Base-by-base conservation (phyloP, 1,140 invertebrate species). In the Colletes gigas region DNA sequence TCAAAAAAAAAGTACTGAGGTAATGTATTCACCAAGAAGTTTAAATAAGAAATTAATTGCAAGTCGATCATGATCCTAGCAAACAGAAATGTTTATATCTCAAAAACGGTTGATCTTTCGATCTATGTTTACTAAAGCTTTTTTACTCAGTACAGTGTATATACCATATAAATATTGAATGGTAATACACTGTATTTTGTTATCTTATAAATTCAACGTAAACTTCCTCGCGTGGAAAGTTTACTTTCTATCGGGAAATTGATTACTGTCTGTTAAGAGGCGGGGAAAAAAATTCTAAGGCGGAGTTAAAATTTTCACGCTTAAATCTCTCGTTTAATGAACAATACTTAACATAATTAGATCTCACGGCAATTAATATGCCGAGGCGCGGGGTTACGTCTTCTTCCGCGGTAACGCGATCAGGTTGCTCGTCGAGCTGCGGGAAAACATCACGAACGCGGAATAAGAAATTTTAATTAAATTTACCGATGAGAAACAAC, bases 291-390 rank as follows among this genome's bases (percentile, higher is more conserved):
- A 39, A 19, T 71, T 15, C 17, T 30, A 15, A 15, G 14, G 39
- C 9, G 0, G 1, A 60, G 3, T 50, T 55, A 19, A 68, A 76
- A n/a, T 76, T 54, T 68, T 52, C 44, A 41, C 52, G 19, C 52
- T 57, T 54, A 65, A 55, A 41, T 74, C 62, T 60, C 12, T 19
- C 47, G 52, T 57, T 59, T 67, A 68, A 68, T 50, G 52, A 47
- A 67, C 52, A 55, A 59, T 50, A 68, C 52, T 68, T 67, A 62
- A 54, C 14, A 30, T 76, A 59, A 76, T 68, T 76, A 66, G 52
- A 66, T 75, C 41, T 15, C 50, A 19, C 39, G 60, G 50, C 8
- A 39, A 52, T 76, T 76, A 68, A 67, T 12, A 15, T 14, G 50
- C n/a, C 15, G 19, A 39, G 44, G 63, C 14, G 21, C 30, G 14